Percentiles rank a stretch among this genome's conserved stretches.
phyloP scores from a whole-genome alignment of 2,113 vertebrate species.

The Euleptes europaea region DNA sequence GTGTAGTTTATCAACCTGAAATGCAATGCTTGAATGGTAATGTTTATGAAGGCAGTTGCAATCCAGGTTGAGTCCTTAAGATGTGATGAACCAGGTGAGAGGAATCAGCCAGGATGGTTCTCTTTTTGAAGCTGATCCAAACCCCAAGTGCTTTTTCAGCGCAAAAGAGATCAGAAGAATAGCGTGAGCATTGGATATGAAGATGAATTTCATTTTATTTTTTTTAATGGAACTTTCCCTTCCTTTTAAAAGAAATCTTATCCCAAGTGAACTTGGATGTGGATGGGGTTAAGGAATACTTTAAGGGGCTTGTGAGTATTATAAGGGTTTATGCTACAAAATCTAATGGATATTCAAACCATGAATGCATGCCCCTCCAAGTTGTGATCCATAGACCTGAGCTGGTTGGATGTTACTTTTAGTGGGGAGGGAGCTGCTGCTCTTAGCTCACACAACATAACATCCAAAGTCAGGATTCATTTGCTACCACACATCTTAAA shows the following conservation, averaged over 20 bases:
- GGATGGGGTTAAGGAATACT: not conserved
- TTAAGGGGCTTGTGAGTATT: no score
- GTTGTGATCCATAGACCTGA: no score
- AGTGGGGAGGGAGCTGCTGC: not conserved
- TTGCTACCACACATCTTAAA: no score
- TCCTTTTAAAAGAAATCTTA: not conserved
- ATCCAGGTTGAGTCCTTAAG: not conserved
- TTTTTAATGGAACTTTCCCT: no score
- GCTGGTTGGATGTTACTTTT: not conserved
- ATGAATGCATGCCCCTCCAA: not conserved
- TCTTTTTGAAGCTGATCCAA: not conserved
- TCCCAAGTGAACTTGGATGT: not conserved
- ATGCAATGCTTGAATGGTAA: conserved; percentile 35
- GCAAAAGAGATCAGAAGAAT: not conserved
- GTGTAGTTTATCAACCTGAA: conserved; percentile 44
- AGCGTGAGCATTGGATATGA: not conserved
- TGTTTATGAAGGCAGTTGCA: not conserved
- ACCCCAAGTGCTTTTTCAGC: not conserved
- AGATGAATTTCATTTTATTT: not conserved
- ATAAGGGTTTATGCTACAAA: not conserved
- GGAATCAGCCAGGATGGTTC: not conserved
- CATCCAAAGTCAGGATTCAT: no score
- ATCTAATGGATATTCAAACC: not conserved
- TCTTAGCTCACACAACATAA: not conserved
- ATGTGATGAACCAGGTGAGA: not conserved